Percentiles rank a stretch among this genome's conserved stretches.
Evolutionary conservation across 2,797 vertebrate genomes (phyloP).

Genomic region (Anas capensis): DNA sequence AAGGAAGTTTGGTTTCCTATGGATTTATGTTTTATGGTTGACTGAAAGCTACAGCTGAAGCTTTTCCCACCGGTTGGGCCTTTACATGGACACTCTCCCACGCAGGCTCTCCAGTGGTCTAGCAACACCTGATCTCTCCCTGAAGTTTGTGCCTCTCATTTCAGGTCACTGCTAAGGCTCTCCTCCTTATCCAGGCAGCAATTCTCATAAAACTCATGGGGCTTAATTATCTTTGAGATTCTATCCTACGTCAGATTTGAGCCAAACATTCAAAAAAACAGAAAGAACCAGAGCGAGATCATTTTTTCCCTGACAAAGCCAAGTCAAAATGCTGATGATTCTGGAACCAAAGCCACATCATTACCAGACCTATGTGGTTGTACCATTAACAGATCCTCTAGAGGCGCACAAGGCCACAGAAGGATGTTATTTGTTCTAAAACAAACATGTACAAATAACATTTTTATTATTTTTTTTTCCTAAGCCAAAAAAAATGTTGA

Average conservation of each 20-base stretch:
- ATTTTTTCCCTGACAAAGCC: neutral
- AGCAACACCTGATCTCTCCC: rapidly evolving
- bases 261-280: neutral
- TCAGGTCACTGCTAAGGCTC: constrained; percentile 12
- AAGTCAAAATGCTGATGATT: neutral
- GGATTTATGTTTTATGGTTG: constrained; percentile 21
- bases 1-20: constrained; percentile 65
- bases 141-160: neutral
- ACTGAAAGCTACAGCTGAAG: neutral
- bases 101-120: neutral
- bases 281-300: neutral
- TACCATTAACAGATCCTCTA: neutral
- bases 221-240: neutral
- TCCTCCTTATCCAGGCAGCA: neutral
- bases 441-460: neutral
- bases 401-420: neutral
- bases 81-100: neutral
- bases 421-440: neutral
- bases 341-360: rapidly evolving
- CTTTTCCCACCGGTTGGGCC: neutral
- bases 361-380: neutral
- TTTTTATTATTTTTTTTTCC: neutral
- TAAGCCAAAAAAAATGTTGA: neutral
- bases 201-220: neutral
- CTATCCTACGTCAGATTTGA: neutral